Evolutionary conservation across 2,797 vertebrate genomes (phyloP).

Genomic region (Lerista edwardsae): DNA sequence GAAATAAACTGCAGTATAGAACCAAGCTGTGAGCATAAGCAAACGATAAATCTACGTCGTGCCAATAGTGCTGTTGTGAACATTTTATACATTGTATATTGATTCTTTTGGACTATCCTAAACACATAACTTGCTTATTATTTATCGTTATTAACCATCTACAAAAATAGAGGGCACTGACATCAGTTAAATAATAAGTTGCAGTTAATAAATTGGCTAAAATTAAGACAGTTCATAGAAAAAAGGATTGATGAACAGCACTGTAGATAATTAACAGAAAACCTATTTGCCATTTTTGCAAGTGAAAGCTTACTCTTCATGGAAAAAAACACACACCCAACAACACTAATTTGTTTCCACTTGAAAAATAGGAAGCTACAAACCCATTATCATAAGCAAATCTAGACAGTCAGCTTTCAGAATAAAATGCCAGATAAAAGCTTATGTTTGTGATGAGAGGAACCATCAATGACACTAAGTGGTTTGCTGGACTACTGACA

Average conservation of each 20-base stretch:
- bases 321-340: not conserved
- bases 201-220: not conserved
- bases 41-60: not conserved
- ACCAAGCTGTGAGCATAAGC: not conserved
- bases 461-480: conserved; percentile 41
- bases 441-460: not conserved
- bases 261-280: not conserved
- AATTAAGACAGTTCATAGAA: not conserved
- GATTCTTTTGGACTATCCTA: not conserved
- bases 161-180: fast-evolving
- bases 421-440: conserved; percentile 37
- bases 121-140: not conserved
- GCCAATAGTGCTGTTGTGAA: not conserved
- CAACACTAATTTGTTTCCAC: conserved; percentile 1
- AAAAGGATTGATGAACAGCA: not conserved
- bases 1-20: not conserved
- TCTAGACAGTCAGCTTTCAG: conserved; percentile 26
- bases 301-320: not conserved
- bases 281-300: conserved; percentile 26
- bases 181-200: not conserved
- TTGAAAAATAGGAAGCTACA: conserved; percentile 22
- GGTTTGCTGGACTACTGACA: conserved; percentile 51
- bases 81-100: not conserved
- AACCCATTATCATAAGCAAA: not conserved
- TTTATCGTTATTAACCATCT: not conserved